Conservation (phyloP, 2,888 invertebrate genomes). For the Drosophila rubida region DNA sequence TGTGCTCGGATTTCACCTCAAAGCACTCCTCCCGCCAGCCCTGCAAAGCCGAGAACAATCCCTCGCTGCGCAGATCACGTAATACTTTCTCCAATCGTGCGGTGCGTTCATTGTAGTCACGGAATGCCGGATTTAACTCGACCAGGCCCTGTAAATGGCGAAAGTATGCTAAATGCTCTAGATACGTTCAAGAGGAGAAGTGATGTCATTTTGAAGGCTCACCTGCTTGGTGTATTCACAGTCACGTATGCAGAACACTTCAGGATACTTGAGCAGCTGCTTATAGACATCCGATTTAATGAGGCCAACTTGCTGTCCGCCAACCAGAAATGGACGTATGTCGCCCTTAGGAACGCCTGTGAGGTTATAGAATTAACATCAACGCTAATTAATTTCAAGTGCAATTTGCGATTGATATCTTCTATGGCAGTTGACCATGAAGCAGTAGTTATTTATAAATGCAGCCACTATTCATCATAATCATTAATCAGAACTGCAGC, state of each 20-base stretch:
- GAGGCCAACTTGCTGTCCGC: slow-evolving; percentile 95
- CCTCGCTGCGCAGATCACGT: slow-evolving; percentile 90
- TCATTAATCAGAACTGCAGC: not conserved
- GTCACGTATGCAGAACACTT: slow-evolving; percentile 87
- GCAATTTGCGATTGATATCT: slow-evolving; percentile 23
- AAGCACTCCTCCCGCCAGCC: slow-evolving; percentile 98
- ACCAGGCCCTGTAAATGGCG: slow-evolving; percentile 88
- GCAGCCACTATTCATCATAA: not conserved
- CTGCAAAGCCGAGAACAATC: slow-evolving; percentile 91
- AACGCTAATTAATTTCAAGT: slow-evolving; percentile 38
- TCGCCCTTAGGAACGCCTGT: slow-evolving; percentile 91
- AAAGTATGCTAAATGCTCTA: slow-evolving; percentile 14
- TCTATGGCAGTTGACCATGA: slow-evolving; percentile 11
- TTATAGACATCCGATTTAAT: slow-evolving; percentile 93
- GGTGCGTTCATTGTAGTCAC: slow-evolving; percentile 93
- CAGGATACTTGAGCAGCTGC: slow-evolving; percentile 92
- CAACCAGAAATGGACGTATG: slow-evolving; percentile 94
- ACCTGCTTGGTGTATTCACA: slow-evolving; percentile 84
- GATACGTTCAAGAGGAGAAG: not conserved
- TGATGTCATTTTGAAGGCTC: slow-evolving; percentile 26
- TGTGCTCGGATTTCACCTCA: slow-evolving; percentile 91
- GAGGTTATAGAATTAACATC: slow-evolving; percentile 47
- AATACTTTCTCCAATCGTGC: slow-evolving; percentile 92
- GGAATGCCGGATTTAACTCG: slow-evolving; percentile 94
- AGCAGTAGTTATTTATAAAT: slow-evolving; percentile 2